phyloP scores from a whole-genome alignment of 2,888 invertebrate genomes.

The Euclidia mi region DNA sequence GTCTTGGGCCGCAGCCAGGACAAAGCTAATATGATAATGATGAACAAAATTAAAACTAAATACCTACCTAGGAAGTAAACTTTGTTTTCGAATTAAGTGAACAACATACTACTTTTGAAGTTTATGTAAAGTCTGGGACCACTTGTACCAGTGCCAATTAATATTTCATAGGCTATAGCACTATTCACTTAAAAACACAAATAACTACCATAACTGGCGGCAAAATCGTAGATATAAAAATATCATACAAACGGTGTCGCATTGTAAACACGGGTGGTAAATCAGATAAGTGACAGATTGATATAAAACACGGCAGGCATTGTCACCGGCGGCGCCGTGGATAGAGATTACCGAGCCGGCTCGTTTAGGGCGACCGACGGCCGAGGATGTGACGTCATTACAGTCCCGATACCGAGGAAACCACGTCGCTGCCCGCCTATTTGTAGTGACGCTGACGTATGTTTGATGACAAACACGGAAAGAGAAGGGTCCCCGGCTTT shows the following conservation, averaged over 20 bases:
- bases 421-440: slow-evolving; percentile 48
- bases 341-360: slow-evolving; percentile 19
- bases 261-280: slow-evolving; percentile 23
- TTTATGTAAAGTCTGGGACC: too few species aligned
- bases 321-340: slow-evolving; percentile 28
- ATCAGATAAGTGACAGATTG: slow-evolving; percentile 32
- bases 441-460: slow-evolving; percentile 43
- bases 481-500: slow-evolving; percentile 28
- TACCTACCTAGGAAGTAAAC: too few species aligned
- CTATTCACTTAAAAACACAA: too few species aligned
- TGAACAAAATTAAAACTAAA: too few species aligned
- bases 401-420: slow-evolving; percentile 55
- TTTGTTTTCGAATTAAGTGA: too few species aligned
- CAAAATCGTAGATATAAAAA: slow-evolving; percentile 2
- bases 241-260: slow-evolving; percentile 4
- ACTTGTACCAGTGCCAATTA: too few species aligned
- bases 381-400: slow-evolving; percentile 74
- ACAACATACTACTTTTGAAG: too few species aligned
- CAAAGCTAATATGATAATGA: too few species aligned
- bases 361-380: slow-evolving; percentile 31
- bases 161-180: too few species aligned
- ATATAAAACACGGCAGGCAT: slow-evolving; percentile 28
- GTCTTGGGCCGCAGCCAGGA: too few species aligned
- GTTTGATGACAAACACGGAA: slow-evolving; percentile 46
- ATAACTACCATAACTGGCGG: neutral